phyloP scores from a whole-genome alignment of 2,113 vertebrate genomes.

The Ardeotis arabs region DNA sequence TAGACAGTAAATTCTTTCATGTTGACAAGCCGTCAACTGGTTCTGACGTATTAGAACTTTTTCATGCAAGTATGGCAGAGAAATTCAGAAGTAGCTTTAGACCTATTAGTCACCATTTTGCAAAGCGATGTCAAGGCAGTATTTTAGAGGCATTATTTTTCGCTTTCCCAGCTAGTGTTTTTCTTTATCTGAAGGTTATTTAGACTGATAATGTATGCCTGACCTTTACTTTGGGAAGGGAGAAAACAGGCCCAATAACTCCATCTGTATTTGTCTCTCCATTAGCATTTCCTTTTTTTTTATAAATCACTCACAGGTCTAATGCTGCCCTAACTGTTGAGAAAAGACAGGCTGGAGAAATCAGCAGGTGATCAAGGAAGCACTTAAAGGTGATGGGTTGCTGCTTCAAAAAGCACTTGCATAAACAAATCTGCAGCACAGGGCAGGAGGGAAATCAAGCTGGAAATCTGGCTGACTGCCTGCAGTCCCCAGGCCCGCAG shows the following conservation, averaged over 20 bases:
- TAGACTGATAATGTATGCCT: neutral
- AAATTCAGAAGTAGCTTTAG: neutral
- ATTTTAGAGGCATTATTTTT: neutral
- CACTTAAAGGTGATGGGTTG: conserved; percentile 52
- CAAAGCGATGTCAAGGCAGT: neutral
- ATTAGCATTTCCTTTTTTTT: neutral
- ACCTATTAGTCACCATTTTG: neutral
- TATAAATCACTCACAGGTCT: neutral
- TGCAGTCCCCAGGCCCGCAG: neutral
- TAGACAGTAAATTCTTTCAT: neutral
- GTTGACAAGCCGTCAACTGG: neutral
- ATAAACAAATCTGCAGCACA: conserved; percentile 43
- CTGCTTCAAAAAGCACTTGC: conserved; percentile 31
- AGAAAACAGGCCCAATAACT: neutral
- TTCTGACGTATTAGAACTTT: neutral
- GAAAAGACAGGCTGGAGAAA: conserved; percentile 27
- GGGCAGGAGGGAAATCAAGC: conserved; percentile 17
- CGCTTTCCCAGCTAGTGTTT: neutral
- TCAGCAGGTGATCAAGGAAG: conserved; percentile 14
- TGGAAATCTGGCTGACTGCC: neutral
- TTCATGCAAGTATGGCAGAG: neutral
- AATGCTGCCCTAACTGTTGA: neutral
- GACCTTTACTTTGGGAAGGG: conserved; percentile 5
- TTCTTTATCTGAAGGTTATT: neutral
- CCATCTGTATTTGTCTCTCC: neutral